A percentile compares a stretch with the other conserved stretches of the same genome.
phyloP scores from a whole-genome alignment of 2,113 vertebrate species.

The Colistium nudipinnis region DNA sequence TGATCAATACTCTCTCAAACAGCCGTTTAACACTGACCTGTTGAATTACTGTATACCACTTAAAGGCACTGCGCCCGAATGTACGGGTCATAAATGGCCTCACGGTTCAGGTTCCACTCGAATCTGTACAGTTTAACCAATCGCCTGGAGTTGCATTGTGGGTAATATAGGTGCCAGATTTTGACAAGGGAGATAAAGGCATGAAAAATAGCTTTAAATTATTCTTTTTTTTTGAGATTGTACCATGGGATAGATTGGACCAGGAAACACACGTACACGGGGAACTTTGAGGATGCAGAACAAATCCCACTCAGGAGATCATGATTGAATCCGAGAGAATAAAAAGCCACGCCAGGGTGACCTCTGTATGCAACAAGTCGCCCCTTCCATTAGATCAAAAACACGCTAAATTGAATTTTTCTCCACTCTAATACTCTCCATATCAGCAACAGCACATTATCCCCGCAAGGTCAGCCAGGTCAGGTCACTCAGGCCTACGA shows the following conservation, averaged over 20 bases:
- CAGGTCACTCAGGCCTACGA: slow-evolving; percentile 51
- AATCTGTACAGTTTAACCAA: neutral
- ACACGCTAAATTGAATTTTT: slow-evolving; percentile 78
- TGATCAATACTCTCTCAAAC: too few species aligned
- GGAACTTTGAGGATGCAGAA: slow-evolving; percentile 34
- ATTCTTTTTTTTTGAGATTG: too few species aligned
- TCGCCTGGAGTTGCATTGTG: neutral
- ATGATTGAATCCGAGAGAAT: slow-evolving; percentile 33
- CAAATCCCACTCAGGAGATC: slow-evolving; percentile 45
- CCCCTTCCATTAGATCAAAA: slow-evolving; percentile 72
- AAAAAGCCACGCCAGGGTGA: slow-evolving; percentile 53
- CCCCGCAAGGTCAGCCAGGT: slow-evolving; percentile 71
- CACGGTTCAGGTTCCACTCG: neutral
- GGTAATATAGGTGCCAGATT: neutral
- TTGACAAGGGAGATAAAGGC: neutral
- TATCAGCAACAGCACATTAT: slow-evolving; percentile 75
- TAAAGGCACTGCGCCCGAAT: too few species aligned
- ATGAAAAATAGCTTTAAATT: neutral
- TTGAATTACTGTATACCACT: neutral
- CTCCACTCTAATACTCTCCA: slow-evolving; percentile 66
- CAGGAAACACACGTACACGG: slow-evolving; percentile 7
- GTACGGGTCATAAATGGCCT: too few species aligned
- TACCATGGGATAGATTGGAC: too few species aligned
- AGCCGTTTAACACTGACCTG: neutral
- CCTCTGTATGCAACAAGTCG: slow-evolving; percentile 66